These are phyloP conservation scores for Erebia palarica DNA, from an alignment of 2,888 invertebrate species.

Conservation along the genomic window DNA sequence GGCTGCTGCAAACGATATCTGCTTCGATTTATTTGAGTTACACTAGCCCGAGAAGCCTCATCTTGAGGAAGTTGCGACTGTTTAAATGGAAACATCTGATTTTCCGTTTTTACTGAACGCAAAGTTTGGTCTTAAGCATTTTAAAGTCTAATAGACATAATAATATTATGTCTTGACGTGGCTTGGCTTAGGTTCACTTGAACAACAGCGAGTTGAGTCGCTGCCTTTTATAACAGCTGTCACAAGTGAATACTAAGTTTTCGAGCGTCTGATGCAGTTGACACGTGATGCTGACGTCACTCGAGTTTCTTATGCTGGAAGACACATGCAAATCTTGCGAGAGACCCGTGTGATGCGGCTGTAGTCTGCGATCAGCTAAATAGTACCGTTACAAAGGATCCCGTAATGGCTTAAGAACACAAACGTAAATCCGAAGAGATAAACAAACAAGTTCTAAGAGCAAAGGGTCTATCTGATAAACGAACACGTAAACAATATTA, in stretches of 20 bases:
- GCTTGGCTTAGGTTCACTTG: too few species aligned
- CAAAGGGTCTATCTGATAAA: conserved; percentile 48
- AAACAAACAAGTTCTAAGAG: conserved; percentile 43
- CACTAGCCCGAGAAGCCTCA: too few species aligned
- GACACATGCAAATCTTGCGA: not conserved
- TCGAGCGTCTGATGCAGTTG: not conserved
- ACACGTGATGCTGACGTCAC: not conserved
- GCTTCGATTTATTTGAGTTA: too few species aligned
- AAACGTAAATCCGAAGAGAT: conserved; percentile 37
- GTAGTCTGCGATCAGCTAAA: not conserved
- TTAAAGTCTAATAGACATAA: too few species aligned
- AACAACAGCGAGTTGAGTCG: too few species aligned
- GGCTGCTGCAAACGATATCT: too few species aligned
- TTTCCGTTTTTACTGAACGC: too few species aligned
- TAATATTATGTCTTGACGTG: too few species aligned
- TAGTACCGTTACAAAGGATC: conserved; percentile 13
- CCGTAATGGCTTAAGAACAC: conserved; percentile 28
- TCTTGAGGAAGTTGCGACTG: too few species aligned
- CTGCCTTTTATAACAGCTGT: too few species aligned
- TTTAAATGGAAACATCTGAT: too few species aligned
- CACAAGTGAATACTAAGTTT: not conserved
- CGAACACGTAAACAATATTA: conserved; percentile 64
- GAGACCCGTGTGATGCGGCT: not conserved
- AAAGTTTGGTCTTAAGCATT: too few species aligned
- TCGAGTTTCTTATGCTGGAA: not conserved